These are phyloP conservation scores for Tapirus terrestris DNA, from an alignment of 2,113 vertebrate species.

Conservation along the genomic window DNA sequence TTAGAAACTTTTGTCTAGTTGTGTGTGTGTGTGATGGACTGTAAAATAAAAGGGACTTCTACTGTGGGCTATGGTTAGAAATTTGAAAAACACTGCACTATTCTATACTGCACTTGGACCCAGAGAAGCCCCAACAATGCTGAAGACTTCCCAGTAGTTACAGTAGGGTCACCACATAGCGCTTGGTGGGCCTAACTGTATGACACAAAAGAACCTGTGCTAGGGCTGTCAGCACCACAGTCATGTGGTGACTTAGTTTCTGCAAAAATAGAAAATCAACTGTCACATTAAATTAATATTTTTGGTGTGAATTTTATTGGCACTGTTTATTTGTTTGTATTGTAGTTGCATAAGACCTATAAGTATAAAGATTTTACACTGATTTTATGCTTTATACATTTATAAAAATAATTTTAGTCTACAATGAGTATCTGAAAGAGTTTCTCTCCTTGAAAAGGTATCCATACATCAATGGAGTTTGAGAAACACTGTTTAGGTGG, in stretches of 20 bases:
- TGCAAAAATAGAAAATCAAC: neutral
- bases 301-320: neutral
- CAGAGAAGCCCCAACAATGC: neutral
- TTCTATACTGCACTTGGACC: neutral
- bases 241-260: neutral
- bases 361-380: neutral
- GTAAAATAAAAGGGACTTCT: conserved; percentile 11
- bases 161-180: neutral
- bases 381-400: conserved; percentile 19
- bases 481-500: neutral
- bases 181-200: neutral
- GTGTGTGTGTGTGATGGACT: neutral
- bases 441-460: neutral
- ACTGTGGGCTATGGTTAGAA: neutral
- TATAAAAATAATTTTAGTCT: neutral
- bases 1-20: conserved; percentile 13
- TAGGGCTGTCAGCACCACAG: neutral
- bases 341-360: neutral
- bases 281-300: neutral
- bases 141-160: neutral
- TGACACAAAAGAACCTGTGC: neutral
- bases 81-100: neutral
- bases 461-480: neutral
- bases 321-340: neutral
- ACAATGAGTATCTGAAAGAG: neutral